Conservation (phyloP, 2,888 invertebrate species). For the Trissonchulus sp. region DNA sequence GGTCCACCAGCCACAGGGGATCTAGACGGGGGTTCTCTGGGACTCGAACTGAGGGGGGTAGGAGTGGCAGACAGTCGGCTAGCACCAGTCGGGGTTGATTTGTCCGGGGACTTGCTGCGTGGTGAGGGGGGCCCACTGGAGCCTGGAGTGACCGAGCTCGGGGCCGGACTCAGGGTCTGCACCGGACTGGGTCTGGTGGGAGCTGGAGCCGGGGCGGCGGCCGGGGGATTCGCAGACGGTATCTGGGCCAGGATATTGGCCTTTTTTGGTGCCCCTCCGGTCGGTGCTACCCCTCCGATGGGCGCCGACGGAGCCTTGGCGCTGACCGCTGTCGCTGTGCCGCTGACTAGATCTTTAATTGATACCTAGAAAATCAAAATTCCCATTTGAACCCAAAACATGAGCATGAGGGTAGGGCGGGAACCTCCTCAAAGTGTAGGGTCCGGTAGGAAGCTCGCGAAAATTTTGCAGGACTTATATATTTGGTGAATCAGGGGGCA, state of each 20-base stretch:
- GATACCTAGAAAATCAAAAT: slow-evolving; percentile 60
- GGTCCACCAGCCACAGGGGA: too few relatives aligned
- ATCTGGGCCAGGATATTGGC: slow-evolving; percentile 54
- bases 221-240: too few relatives aligned
- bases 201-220: slow-evolving; percentile 31
- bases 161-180: neutral
- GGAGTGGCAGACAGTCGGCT: neutral
- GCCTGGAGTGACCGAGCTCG: neutral
- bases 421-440: too few relatives aligned
- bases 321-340: slow-evolving; percentile 47
- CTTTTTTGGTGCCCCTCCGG: slow-evolving; percentile 49
- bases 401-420: too few relatives aligned
- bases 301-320: too few relatives aligned
- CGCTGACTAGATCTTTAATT: slow-evolving; percentile 60
- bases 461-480: too few relatives aligned
- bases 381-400: slow-evolving; percentile 26
- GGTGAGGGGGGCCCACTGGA: neutral
- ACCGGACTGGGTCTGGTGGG: neutral
- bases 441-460: too few relatives aligned
- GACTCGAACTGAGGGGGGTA: neutral
- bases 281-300: too few relatives aligned
- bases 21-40: neutral
- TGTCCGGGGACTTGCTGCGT: neutral
- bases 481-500: too few relatives aligned
- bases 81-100: neutral